Evolutionary conservation across 2,888 invertebrate genomes (phyloP).

Genomic region (Lottia gigantea): DNA sequence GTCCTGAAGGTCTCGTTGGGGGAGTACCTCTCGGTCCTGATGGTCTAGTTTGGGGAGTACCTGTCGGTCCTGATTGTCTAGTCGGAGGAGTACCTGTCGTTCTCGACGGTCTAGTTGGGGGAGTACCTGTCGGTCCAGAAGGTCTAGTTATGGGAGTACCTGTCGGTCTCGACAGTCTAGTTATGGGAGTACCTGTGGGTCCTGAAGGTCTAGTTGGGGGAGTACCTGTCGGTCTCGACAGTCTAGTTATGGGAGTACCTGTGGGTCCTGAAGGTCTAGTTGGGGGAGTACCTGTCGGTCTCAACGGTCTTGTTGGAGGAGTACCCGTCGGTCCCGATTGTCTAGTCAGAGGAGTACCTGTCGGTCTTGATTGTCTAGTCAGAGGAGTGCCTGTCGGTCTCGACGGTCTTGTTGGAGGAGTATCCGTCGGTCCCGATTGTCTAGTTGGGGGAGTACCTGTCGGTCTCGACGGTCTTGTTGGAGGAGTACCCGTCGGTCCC

Average conservation of each 20-base stretch:
- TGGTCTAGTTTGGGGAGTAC: neutral
- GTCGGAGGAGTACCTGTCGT: neutral
- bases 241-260: neutral
- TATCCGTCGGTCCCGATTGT: neutral
- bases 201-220: no score
- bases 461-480: neutral
- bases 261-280: neutral
- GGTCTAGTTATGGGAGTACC: neutral
- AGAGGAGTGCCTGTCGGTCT: neutral
- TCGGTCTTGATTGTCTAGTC: neutral
- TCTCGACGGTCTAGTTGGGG: neutral
- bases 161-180: neutral
- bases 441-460: neutral
- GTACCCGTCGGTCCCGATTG: neutral
- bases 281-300: neutral
- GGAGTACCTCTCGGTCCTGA: neutral
- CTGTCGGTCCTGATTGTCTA: neutral
- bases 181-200: neutral
- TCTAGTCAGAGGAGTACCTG: neutral
- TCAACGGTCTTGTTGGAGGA: neutral
- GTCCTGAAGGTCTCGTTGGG: neutral
- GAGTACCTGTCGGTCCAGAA: neutral
- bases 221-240: neutral
- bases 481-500: neutral
- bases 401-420: neutral